Evolutionary conservation across 2,797 vertebrate genomes (phyloP).

Genomic region (Sebastiscus albofasciatus): DNA sequence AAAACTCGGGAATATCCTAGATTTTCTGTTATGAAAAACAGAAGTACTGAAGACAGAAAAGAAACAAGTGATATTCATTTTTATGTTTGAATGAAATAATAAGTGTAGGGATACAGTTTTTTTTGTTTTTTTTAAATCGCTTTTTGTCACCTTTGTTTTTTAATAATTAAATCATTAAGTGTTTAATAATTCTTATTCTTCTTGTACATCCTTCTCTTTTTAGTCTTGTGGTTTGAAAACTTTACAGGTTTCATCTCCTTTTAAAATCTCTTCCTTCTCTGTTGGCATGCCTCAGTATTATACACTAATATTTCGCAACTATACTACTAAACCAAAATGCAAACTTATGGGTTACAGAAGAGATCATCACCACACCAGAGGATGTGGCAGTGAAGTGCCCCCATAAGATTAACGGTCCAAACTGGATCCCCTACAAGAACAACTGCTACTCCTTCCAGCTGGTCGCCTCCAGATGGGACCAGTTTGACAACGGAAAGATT

Average conservation of each 20-base stretch:
- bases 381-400: slow-evolving; percentile 85
- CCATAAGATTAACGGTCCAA: slow-evolving; percentile 89
- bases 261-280: background rate
- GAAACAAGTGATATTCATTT: background rate
- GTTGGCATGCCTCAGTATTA: background rate
- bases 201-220: background rate
- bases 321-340: background rate
- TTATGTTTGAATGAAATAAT: background rate
- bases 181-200: background rate
- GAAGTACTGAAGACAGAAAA: background rate
- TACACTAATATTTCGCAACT: background rate
- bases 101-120: background rate
- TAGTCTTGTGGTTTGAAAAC: background rate
- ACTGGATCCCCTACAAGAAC: slow-evolving; percentile 94
- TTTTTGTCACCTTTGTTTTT: background rate
- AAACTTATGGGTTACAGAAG: slow-evolving; percentile 72
- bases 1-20: background rate
- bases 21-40: background rate
- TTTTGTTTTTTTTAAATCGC: background rate
- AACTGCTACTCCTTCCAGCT: slow-evolving; percentile 93
- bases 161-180: background rate
- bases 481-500: slow-evolving; percentile 63
- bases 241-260: background rate
- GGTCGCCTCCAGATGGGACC: slow-evolving; percentile 81
- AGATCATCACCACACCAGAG: slow-evolving; percentile 74